Evolutionary conservation across 2,888 invertebrate species (phyloP).

Genomic region (Argynnis bischoffii): DNA sequence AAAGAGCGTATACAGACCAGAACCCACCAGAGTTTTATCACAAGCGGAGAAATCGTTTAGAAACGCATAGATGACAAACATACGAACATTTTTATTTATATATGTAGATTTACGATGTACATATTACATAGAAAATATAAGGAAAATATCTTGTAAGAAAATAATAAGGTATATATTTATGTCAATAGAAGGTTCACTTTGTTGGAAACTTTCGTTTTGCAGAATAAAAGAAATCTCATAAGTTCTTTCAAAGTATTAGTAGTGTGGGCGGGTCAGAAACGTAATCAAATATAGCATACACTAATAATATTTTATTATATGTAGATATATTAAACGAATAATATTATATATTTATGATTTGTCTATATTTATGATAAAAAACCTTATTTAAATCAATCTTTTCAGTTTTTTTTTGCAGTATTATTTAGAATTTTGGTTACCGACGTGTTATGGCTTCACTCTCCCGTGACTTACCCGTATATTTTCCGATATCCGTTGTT

Average conservation of each 20-base stretch:
- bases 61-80: too few species aligned
- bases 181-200: not conserved
- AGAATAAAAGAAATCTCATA: slow-evolving; percentile 9
- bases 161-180: not conserved
- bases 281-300: slow-evolving; percentile 5
- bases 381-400: too few species aligned
- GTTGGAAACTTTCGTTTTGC: slow-evolving; percentile 1
- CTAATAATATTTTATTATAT: not conserved
- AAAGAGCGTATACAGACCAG: not conserved
- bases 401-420: too few species aligned
- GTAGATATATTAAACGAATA: not conserved
- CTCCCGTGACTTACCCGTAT: too few species aligned
- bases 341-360: too few species aligned
- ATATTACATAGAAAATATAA: not conserved
- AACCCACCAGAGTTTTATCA: not conserved
- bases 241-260: slow-evolving; percentile 4
- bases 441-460: too few species aligned
- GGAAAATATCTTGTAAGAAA: not conserved
- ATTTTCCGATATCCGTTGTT: too few species aligned
- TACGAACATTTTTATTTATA: too few species aligned
- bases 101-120: not conserved
- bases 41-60: too few species aligned
- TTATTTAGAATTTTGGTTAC: too few species aligned
- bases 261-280: not conserved
- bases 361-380: too few species aligned